Percentiles rank a stretch among this genome's conserved stretches.
Conservation (phyloP, 2,113 vertebrate genomes). For the Grantiella picta region DNA sequence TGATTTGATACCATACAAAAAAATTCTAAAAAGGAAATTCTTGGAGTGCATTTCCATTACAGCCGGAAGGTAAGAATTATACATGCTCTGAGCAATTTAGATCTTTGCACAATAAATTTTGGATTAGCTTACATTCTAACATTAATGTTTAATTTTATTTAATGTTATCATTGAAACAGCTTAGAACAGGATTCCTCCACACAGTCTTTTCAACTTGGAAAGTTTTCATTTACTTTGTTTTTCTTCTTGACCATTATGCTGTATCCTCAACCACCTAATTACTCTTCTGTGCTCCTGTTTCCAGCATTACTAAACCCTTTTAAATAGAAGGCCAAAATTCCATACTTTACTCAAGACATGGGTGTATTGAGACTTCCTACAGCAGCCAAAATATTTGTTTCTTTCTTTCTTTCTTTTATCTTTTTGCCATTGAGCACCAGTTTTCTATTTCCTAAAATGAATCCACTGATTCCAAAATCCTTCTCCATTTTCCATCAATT, state of each 20-base stretch:
- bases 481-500: background rate
- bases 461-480: background rate
- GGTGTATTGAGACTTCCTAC: background rate
- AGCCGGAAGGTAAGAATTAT: conserved; percentile 21
- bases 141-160: background rate
- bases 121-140: background rate
- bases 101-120: background rate
- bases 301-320: background rate
- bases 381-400: background rate
- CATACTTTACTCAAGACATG: background rate
- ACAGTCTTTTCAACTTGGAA: background rate
- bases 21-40: conserved; percentile 63
- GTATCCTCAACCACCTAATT: background rate
- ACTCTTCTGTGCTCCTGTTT: background rate
- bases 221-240: background rate
- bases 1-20: background rate
- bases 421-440: background rate
- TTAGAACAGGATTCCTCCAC: background rate
- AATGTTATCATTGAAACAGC: background rate
- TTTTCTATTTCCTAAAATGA: background rate
- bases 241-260: background rate
- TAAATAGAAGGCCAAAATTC: background rate
- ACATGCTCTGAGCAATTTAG: background rate
- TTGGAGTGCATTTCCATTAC: conserved; percentile 54
- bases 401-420: background rate